These are phyloP conservation scores for Lycopodina hypogea DNA, from an alignment of 37 sponge, comb jelly and placozoan species.

Conservation along the genomic window DNA sequence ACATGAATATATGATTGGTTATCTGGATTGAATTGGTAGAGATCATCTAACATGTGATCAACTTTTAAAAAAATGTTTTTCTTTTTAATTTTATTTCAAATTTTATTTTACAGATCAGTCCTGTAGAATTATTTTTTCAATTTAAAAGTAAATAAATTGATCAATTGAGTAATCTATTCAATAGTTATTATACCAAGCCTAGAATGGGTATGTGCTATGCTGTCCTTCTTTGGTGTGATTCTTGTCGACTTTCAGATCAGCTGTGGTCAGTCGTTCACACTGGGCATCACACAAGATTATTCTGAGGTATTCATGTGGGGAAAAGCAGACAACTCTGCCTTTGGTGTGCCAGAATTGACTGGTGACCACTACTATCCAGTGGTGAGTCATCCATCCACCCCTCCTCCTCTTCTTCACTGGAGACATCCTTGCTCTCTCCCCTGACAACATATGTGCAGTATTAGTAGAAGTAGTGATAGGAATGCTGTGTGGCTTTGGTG, in stretches of 20 bases:
- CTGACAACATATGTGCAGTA: neutral
- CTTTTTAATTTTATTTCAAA: too few relatives aligned
- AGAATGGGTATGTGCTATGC: too few relatives aligned
- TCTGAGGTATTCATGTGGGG: conserved; percentile 53
- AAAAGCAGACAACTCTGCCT: conserved; percentile 26
- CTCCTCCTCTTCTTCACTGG: neutral
- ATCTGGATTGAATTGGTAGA: too few relatives aligned
- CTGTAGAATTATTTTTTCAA: too few relatives aligned
- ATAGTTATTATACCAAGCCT: too few relatives aligned
- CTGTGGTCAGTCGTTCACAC: conserved; percentile 57
- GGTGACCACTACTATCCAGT: conserved; percentile 38
- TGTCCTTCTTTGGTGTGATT: too few relatives aligned
- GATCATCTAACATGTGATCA: too few relatives aligned
- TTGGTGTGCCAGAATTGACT: conserved; percentile 27
- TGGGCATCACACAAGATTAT: conserved; percentile 44
- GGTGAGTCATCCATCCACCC: neutral
- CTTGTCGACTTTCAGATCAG: conserved; percentile 23
- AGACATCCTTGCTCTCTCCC: neutral
- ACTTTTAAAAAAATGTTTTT: too few relatives aligned
- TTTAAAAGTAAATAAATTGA: too few relatives aligned
- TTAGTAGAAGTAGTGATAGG: neutral
- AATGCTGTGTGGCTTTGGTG: neutral
- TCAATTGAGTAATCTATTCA: too few relatives aligned
- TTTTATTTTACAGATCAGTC: too few relatives aligned
- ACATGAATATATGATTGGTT: too few relatives aligned